Evolutionary conservation across 2,888 invertebrate species (phyloP), one percentile per base, ranked within the genome.

Genomic region (Melikaiella ostensackeni): DNA sequence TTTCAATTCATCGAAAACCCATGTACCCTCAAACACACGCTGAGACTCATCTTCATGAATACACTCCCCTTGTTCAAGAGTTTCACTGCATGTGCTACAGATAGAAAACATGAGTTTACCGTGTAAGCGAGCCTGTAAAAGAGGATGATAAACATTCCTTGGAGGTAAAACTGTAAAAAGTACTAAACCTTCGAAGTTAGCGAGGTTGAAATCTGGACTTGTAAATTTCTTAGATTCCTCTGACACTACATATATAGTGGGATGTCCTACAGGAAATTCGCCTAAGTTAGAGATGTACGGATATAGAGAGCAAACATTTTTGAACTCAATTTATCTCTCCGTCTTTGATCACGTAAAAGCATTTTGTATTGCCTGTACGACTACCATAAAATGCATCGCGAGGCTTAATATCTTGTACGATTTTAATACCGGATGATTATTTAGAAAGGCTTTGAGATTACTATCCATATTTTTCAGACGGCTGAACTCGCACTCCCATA

Each of bases 1-100:
- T 42, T 83, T 38, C 0, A 91, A 63, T 80, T 91, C 91, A 21
- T 87, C 87, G 1, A 85, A 83, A 21, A 90, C 87, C 89, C 91
- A 30, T 30, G 2, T 30, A 30, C 30, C 30, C 30, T 30, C 4
- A 30, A 30, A 30, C 30, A 3, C 4, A 30, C 30, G 30, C 30
- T 30, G 30, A 3, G 30, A 30, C 4, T 30, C 30, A 30, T 30
- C 4, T 30, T 30, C 30, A 30, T 30, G 30, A 30, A 4, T 30
- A 30, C 30, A 92, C 0, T 81, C 79, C 2, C 78, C 61, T 57
- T 85, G 80, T 61, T 81, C 78, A 57, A 85, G 59, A 27, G 66
- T 80, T 42, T 89, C 85, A 42, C 82, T 87, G 80, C 90, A 90
- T 0, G 81, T 83, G 13, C 84, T 79, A 83, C 91, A 91, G 5